phyloP scores from a whole-genome alignment of 1,140 invertebrate genomes.

The Brachionus plicatilis region DNA sequence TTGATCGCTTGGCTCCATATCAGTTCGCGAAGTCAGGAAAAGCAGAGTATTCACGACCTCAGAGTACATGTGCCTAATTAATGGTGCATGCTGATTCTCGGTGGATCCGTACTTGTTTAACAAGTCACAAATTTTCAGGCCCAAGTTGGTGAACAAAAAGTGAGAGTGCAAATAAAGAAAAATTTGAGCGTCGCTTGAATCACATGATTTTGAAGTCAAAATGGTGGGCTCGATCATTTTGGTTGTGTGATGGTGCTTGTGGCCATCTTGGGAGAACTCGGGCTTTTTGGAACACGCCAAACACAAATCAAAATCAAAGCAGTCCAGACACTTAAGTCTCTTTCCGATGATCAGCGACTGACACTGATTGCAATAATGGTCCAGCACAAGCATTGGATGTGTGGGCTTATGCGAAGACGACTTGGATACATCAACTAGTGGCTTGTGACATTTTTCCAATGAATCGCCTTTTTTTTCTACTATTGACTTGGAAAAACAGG shows the following conservation, averaged over 20 bases:
- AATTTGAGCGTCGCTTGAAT: not conserved
- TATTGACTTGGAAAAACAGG: slow-evolving; percentile 3
- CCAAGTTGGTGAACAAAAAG: not conserved
- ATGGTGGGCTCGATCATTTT: not conserved
- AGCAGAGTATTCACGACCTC: not conserved
- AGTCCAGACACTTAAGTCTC: not conserved
- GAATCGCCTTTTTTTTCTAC: not conserved
- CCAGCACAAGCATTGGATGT: slow-evolving; percentile 15
- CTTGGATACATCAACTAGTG: not conserved
- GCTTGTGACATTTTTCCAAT: not conserved
- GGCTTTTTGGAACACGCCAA: not conserved
- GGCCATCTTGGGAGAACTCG: not conserved
- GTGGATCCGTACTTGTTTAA: not conserved
- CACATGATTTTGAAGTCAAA: not conserved
- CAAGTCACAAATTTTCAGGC: not conserved
- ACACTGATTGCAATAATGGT: slow-evolving; percentile 21
- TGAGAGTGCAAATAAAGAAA: slow-evolving; percentile 13
- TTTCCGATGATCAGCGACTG: slow-evolving; percentile 24
- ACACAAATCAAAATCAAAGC: slow-evolving; percentile 8
- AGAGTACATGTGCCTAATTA: not conserved
- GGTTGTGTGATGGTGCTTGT: not conserved
- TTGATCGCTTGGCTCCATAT: not conserved
- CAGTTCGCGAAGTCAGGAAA: not conserved
- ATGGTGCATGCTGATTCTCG: not conserved
- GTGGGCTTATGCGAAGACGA: not conserved